These are phyloP conservation scores for Argopecten irradians DNA, from an alignment of 1,140 invertebrate species.

Conservation along the genomic window DNA sequence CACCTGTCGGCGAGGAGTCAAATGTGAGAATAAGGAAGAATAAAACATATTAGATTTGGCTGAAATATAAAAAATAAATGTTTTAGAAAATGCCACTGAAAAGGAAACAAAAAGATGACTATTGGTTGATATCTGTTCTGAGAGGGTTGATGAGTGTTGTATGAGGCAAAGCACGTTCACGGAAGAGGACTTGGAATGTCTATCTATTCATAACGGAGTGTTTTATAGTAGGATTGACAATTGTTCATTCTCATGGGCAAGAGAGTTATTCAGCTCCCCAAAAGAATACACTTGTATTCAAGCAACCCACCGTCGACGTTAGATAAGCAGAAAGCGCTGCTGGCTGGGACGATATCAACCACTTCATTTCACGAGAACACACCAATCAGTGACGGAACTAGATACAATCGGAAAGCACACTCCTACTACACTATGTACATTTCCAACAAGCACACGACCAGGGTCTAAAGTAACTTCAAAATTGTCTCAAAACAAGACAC, in stretches of 20 bases:
- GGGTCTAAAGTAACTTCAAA: slow-evolving; percentile 8
- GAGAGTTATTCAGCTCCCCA: slow-evolving; percentile 18
- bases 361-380: slow-evolving; percentile 19
- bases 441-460: slow-evolving; percentile 14
- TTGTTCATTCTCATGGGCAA: slow-evolving; percentile 53
- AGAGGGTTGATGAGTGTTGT: not conserved
- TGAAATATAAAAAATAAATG: slow-evolving; percentile 46
- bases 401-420: slow-evolving; percentile 24
- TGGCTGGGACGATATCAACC: slow-evolving; percentile 25
- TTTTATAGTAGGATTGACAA: not conserved
- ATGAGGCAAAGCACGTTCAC: slow-evolving; percentile 5
- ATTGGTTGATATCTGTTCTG: not conserved
- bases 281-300: slow-evolving; percentile 52
- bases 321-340: slow-evolving; percentile 37
- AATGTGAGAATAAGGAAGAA: slow-evolving; percentile 43
- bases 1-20: slow-evolving; percentile 57
- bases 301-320: slow-evolving; percentile 51
- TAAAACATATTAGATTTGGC: slow-evolving; percentile 27
- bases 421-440: slow-evolving; percentile 8
- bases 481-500: not conserved
- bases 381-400: slow-evolving; percentile 11
- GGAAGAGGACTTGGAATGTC: not conserved
- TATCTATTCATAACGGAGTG: not conserved
- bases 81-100: slow-evolving; percentile 25
- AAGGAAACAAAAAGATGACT: slow-evolving; percentile 17